phyloP scores from a whole-genome alignment of 2,888 invertebrate genomes.

The Acronicta aceris region DNA sequence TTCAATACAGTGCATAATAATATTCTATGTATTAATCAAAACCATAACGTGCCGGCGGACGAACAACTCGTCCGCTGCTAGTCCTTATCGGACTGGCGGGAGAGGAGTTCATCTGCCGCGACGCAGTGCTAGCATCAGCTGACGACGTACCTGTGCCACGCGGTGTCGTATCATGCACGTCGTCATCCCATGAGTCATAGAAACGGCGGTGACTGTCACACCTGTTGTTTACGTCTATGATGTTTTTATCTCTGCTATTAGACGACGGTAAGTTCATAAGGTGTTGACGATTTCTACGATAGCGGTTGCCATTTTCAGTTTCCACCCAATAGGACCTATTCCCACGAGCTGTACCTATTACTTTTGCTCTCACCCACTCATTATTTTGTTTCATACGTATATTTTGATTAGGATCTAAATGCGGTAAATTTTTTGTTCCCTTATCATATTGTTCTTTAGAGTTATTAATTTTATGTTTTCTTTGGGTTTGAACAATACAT shows the following conservation, averaged over 20 bases:
- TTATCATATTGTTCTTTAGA: slow-evolving; percentile 2
- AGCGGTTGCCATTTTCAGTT: too few relatives aligned
- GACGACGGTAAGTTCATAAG: background rate
- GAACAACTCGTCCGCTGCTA: slow-evolving; percentile 1
- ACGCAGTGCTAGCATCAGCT: background rate
- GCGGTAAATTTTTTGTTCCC: background rate
- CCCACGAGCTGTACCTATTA: slow-evolving; percentile 1
- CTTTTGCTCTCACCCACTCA: slow-evolving; percentile 1
- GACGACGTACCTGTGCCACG: background rate
- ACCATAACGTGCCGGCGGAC: slow-evolving; percentile 3
- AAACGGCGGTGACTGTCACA: background rate
- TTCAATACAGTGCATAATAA: too few relatives aligned
- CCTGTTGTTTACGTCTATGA: background rate
- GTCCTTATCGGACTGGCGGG: slow-evolving; percentile 2
- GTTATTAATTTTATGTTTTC: background rate
- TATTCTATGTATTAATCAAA: background rate
- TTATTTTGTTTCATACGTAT: slow-evolving; percentile 1
- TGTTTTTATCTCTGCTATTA: background rate
- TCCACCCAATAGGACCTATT: too few relatives aligned
- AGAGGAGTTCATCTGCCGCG: background rate
- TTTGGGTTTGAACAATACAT: background rate
- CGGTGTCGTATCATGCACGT: background rate
- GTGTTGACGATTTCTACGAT: background rate
- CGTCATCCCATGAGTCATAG: background rate
- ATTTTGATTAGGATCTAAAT: background rate